Conservation (phyloP, 2,797 vertebrate genomes). For the Rhabdophis nuchalis region DNA sequence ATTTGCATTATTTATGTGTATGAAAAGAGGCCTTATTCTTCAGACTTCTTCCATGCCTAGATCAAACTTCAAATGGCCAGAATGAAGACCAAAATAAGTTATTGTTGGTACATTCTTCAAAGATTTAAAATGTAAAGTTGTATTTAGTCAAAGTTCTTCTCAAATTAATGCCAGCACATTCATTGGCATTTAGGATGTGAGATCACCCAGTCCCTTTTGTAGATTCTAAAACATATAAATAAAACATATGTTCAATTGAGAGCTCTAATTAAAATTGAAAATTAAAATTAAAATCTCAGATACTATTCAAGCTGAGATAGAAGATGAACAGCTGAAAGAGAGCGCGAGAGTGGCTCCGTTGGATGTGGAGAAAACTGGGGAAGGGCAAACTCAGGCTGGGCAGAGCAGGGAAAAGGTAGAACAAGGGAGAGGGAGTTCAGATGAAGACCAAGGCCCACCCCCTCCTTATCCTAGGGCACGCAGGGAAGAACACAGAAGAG, state of each 20-base stretch:
- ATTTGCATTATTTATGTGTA: background rate
- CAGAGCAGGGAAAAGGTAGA: too few relatives aligned
- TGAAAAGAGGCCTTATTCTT: background rate
- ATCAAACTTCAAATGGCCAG: background rate
- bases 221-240: background rate
- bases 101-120: background rate
- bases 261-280: background rate
- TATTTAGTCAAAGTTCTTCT: background rate
- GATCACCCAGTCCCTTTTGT: background rate
- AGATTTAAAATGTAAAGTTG: background rate
- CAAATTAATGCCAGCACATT: background rate
- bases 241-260: constrained; percentile 12
- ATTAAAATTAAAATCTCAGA: background rate
- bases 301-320: background rate
- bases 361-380: too few relatives aligned
- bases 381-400: too few relatives aligned
- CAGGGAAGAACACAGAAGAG: too few relatives aligned
- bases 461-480: too few relatives aligned
- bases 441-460: too few relatives aligned
- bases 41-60: background rate
- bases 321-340: too few relatives aligned
- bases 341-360: too few relatives aligned
- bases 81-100: background rate
- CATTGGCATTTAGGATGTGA: background rate
- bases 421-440: too few relatives aligned